phyloP scores from a whole-genome alignment of 2,113 vertebrate species.

The Paedocypris sp. region DNA sequence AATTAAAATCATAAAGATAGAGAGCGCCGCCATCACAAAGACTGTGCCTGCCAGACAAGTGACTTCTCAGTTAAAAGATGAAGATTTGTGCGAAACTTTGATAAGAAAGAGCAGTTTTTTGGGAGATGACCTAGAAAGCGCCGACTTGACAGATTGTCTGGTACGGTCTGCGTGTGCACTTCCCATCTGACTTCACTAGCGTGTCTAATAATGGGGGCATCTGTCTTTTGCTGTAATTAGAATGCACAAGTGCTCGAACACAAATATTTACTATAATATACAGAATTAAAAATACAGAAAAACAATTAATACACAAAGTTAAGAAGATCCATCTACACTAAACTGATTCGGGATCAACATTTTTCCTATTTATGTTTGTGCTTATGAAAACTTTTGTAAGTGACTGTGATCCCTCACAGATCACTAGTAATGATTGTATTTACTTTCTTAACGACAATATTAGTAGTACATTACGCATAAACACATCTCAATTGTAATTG shows the following conservation, averaged over 20 bases:
- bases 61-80: slow-evolving; percentile 36
- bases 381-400: too few relatives aligned
- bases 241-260: slow-evolving; percentile 14
- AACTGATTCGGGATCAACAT: too few relatives aligned
- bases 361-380: too few relatives aligned
- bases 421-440: too few relatives aligned
- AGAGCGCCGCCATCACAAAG: slow-evolving; percentile 32
- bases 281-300: background rate
- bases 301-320: too few relatives aligned
- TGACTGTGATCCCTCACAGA: too few relatives aligned
- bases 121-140: slow-evolving; percentile 33
- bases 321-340: too few relatives aligned
- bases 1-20: slow-evolving; percentile 48
- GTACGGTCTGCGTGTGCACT: background rate
- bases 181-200: slow-evolving; percentile 24
- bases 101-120: slow-evolving; percentile 22
- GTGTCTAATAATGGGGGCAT: slow-evolving; percentile 30
- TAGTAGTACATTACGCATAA: too few relatives aligned
- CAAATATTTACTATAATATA: too few relatives aligned
- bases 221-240: slow-evolving; percentile 31
- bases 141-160: slow-evolving; percentile 6
- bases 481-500: too few relatives aligned
- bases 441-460: too few relatives aligned
- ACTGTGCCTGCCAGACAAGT: background rate
- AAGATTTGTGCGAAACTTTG: slow-evolving; percentile 29